A percentile compares a stretch with the other conserved stretches of the same genome.
phyloP scores from a whole-genome alignment of 2,113 vertebrate species.

The Bufo gargarizans region DNA sequence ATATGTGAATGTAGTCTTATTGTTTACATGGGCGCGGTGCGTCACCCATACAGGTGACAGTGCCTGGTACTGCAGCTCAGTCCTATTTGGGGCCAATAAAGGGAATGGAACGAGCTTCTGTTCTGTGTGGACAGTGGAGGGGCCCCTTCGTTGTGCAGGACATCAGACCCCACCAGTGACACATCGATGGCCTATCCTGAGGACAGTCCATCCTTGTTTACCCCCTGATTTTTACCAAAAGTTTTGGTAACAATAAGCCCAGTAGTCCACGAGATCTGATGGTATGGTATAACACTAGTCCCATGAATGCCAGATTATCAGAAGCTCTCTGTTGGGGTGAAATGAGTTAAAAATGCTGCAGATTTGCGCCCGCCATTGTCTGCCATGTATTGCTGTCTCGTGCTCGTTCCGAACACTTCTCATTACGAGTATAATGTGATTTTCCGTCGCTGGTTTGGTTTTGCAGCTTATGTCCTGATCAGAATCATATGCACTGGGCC shows the following conservation, averaged over 20 bases:
- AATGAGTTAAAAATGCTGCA: not conserved
- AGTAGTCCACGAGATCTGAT: not conserved
- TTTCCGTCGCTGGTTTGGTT: slow-evolving; percentile 38
- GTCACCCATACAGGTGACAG: not conserved
- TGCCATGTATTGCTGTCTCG: not conserved
- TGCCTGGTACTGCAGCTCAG: not conserved
- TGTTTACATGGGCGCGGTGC: too few species aligned
- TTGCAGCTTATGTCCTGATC: slow-evolving; percentile 48
- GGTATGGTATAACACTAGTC: not conserved
- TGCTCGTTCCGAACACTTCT: not conserved
- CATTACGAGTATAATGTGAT: slow-evolving; percentile 41
- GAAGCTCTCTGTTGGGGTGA: not conserved
- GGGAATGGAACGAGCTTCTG: too few species aligned
- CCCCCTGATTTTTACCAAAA: not conserved
- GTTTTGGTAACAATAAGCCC: not conserved
- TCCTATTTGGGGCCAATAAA: too few species aligned
- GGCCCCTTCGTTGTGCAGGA: too few species aligned
- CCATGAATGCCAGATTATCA: not conserved
- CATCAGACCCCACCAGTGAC: not conserved
- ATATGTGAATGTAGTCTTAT: not conserved
- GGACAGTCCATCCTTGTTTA: not conserved
- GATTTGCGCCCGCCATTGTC: not conserved
- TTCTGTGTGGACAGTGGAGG: too few species aligned
- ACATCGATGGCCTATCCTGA: not conserved
- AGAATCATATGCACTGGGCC: slow-evolving; percentile 24